Percentiles rank a stretch among this genome's conserved stretches.
Conservation (phyloP, 2,888 invertebrate species). For the Watsonalla cultraria region DNA sequence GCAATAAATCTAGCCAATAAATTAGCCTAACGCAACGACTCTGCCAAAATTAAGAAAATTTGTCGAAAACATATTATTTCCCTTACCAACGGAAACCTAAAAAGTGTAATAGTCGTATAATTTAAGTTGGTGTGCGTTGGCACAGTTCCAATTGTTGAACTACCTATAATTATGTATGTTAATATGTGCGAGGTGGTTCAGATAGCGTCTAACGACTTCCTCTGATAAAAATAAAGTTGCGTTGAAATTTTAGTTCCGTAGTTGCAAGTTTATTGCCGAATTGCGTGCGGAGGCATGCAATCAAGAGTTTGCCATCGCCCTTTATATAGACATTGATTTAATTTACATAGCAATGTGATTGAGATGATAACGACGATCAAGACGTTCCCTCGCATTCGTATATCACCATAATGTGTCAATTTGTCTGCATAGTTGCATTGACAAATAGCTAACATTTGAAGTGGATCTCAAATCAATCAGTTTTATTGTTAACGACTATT, state of each 20-base stretch:
- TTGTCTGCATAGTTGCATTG: neutral
- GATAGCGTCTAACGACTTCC: slow-evolving; percentile 77
- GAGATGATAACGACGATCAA: slow-evolving; percentile 42
- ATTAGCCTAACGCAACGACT: slow-evolving; percentile 38
- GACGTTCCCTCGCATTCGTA: slow-evolving; percentile 33
- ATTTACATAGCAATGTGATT: slow-evolving; percentile 64
- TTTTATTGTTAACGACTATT: too few species aligned
- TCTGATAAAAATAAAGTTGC: slow-evolving; percentile 77
- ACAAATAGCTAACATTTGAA: neutral
- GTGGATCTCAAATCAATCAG: neutral
- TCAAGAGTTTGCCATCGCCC: slow-evolving; percentile 61
- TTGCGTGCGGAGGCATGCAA: slow-evolving; percentile 66
- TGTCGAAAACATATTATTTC: slow-evolving; percentile 55
- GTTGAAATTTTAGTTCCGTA: slow-evolving; percentile 77
- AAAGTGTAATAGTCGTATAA: slow-evolving; percentile 64
- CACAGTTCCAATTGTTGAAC: slow-evolving; percentile 68
- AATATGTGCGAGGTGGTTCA: slow-evolving; percentile 72
- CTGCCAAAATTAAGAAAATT: slow-evolving; percentile 40
- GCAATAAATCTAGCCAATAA: slow-evolving; percentile 39
- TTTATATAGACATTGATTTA: slow-evolving; percentile 76
- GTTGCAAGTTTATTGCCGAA: slow-evolving; percentile 72
- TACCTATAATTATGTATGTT: slow-evolving; percentile 77
- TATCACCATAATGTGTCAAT: neutral
- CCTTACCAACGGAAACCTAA: slow-evolving; percentile 57
- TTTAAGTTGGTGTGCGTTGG: slow-evolving; percentile 62